Conservation (phyloP, 2,113 vertebrate genomes). For the Sialia sialis region DNA sequence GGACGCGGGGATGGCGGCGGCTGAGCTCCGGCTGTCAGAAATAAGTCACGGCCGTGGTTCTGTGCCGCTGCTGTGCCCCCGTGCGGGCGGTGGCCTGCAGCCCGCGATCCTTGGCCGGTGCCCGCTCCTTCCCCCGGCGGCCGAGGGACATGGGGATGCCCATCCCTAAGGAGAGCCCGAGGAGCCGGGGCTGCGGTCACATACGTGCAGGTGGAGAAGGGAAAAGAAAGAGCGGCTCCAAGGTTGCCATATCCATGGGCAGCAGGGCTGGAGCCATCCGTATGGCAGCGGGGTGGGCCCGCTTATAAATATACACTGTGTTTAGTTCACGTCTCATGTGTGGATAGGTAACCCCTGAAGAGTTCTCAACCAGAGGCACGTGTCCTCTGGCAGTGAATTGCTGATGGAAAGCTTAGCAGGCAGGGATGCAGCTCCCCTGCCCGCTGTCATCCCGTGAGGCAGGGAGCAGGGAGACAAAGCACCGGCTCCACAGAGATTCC, state of each 20-base stretch:
- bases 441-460: accelerated
- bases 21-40: neutral
- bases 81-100: neutral
- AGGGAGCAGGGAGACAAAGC: neutral
- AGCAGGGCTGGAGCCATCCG: neutral
- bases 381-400: neutral
- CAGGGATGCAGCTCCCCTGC: accelerated
- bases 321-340: accelerated
- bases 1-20: neutral
- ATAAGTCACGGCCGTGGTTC: neutral
- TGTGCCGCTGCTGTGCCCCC: neutral
- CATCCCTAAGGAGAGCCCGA: accelerated
- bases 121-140: neutral
- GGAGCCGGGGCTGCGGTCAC: neutral
- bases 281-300: accelerated
- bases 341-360: accelerated
- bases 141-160: accelerated
- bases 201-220: neutral
- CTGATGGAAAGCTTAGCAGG: neutral
- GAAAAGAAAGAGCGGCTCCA: too few relatives aligned
- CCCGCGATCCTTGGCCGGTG: neutral
- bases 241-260: accelerated
- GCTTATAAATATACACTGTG: accelerated
- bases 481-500: too few relatives aligned
- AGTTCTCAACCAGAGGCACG: neutral